Percentiles rank a stretch among this genome's conserved stretches.
Conservation (phyloP, 2,797 vertebrate species). For the Anguilla pacifica region DNA sequence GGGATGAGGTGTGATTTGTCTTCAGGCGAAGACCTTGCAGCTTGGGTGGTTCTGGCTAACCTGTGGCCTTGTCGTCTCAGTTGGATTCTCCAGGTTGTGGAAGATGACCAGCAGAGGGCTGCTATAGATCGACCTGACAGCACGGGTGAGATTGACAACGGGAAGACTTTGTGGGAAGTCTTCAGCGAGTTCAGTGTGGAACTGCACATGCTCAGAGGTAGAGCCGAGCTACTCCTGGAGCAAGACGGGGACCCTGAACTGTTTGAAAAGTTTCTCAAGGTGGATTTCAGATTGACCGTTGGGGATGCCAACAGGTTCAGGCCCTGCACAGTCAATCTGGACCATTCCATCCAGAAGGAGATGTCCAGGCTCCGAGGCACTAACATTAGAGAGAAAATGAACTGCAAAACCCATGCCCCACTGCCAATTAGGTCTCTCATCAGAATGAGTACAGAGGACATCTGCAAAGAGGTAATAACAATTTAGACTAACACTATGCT, state of each 20-base stretch:
- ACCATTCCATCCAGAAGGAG: conserved; percentile 78
- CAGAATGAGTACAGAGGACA: conserved; percentile 29
- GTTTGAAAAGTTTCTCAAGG: conserved; percentile 79
- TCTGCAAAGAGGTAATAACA: conserved; percentile 38
- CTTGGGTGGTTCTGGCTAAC: conserved; percentile 87
- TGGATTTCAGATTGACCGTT: conserved; percentile 77
- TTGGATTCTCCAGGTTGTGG: conserved; percentile 86
- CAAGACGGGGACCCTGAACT: conserved; percentile 85
- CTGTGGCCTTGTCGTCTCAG: conserved; percentile 90
- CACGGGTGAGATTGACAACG: neutral
- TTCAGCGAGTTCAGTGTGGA: conserved; percentile 75
- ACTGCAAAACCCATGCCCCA: neutral
- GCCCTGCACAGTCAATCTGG: conserved; percentile 79
- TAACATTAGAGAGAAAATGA: neutral
- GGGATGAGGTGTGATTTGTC: conserved; percentile 48
- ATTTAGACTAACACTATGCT: neutral
- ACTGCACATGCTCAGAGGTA: conserved; percentile 70
- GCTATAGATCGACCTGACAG: rapidly evolving
- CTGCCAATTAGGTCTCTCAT: conserved; percentile 12
- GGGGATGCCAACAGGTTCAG: conserved; percentile 66
- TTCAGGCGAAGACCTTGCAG: conserved; percentile 68
- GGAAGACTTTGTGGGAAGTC: conserved; percentile 76
- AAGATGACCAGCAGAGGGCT: conserved; percentile 75
- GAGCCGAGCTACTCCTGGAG: conserved; percentile 75
- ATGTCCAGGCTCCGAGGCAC: conserved; percentile 75